Evolutionary conservation across 2,888 invertebrate species (phyloP).

Genomic region (Tipula unca): DNA sequence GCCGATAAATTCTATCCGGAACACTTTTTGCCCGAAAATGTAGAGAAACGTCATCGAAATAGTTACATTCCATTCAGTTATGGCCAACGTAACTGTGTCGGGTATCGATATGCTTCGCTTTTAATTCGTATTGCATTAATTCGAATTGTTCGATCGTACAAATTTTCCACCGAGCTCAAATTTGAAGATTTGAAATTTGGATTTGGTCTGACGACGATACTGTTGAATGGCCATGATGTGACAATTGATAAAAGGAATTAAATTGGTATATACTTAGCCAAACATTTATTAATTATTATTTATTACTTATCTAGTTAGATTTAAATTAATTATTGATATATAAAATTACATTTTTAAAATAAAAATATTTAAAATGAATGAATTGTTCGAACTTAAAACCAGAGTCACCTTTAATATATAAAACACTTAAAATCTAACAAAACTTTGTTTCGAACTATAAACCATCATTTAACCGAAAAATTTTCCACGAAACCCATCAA

Average conservation of each 20-base stretch:
- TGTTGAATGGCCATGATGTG: background rate
- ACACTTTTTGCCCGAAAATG: background rate
- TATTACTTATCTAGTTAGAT: background rate
- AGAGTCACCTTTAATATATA: too few species aligned
- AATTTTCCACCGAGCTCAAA: background rate
- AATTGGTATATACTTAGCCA: background rate
- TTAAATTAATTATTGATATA: background rate
- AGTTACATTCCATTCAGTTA: background rate
- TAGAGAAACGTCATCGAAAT: background rate
- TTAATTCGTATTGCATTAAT: background rate
- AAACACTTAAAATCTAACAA: too few species aligned
- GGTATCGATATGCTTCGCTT: background rate
- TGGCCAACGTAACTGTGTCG: background rate
- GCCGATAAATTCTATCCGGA: background rate
- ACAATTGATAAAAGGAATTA: background rate
- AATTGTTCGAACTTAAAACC: too few species aligned
- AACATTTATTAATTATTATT: background rate
- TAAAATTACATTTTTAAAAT: background rate
- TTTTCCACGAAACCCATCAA: too few species aligned
- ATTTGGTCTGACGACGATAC: background rate
- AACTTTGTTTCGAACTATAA: too few species aligned
- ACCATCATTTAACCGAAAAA: too few species aligned
- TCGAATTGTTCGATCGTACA: background rate
- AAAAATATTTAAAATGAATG: background rate
- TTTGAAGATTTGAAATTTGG: constrained; percentile 16